Conservation (phyloP, 2,797 vertebrate genomes). For the Nothura maculosa region DNA sequence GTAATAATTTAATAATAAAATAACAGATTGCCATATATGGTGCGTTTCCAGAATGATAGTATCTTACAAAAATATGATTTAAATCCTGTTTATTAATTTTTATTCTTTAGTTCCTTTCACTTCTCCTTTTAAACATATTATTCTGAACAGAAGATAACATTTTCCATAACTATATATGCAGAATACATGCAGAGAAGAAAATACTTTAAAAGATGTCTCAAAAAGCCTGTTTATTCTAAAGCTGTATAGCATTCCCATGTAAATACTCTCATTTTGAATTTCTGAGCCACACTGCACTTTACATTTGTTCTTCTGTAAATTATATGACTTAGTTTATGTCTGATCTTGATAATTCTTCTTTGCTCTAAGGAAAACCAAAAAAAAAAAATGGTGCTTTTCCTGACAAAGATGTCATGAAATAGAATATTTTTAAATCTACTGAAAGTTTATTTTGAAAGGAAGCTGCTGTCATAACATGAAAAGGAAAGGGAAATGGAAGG, state of each 20-base stretch:
- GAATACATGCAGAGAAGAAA: not conserved
- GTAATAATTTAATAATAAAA: not conserved
- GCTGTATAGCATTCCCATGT: not conserved
- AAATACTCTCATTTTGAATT: not conserved
- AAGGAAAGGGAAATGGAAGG: not conserved
- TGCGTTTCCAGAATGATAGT: not conserved
- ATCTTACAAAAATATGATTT: not conserved
- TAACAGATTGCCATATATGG: not conserved
- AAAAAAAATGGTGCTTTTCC: not conserved
- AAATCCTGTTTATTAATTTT: not conserved
- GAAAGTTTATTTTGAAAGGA: not conserved
- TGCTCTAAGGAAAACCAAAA: not conserved
- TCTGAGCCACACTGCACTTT: not conserved
- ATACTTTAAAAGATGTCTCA: not conserved
- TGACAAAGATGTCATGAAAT: not conserved
- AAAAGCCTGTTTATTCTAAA: not conserved
- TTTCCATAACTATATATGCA: not conserved
- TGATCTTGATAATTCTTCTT: not conserved
- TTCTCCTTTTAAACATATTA: not conserved
- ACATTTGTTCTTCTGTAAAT: not conserved
- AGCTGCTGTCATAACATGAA: not conserved
- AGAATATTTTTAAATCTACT: not conserved
- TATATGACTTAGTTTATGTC: not conserved
- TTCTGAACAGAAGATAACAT: not conserved
- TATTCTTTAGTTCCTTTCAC: not conserved